Evolutionary conservation across 2,113 vertebrate species (phyloP), one percentile per base, ranked within the genome.

Genomic region (Phalacrocorax brasilianus): DNA sequence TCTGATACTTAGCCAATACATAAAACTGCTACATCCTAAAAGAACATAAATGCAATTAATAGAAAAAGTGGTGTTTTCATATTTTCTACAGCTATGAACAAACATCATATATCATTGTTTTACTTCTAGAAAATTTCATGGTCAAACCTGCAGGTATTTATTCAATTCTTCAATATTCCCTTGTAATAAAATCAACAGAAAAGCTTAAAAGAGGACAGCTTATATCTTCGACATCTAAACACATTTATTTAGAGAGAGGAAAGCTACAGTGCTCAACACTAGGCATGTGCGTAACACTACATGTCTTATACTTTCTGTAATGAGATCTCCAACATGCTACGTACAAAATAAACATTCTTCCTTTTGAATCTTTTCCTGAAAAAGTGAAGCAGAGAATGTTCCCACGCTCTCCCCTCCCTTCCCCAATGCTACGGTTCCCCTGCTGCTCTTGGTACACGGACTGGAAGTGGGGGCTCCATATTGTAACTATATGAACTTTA

Each of bases 21-120:
- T 14, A 68, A 72, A 84, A 13, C 42, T 63, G 30, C 40, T 73
- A 45, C 30, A 44, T 23, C 33, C 40, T 78, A 42, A 38, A 62
- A 71, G 47, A 68, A 89, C 7, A 32, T 3, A 84, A 84, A 77
- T 33, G 16, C 30, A 89, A 45, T 2, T 0, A 62, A 49, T 6
- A 70, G 49, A 10, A 19, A 71, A 26, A 50, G n/a, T 9, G 1
- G 3, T n/a, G 19, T 3, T 14, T 74, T 68, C 6, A 0, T 45
- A 32, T 70, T 79, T 78, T 67, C 40, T 63, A 33, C 44, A 72
- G 47, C 42, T 67, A 52, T 13, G 73, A 89, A 72, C 24, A 76
- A 78, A 58, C 52, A n/a, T 0, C 1, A 52, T 12, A 62, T 47
- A 66, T 59, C 33, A 49, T 2, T 61, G 42, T 5, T 83, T 67